Evolutionary conservation across 1,140 invertebrate species (phyloP).

Genomic region (Eueides isabella): DNA sequence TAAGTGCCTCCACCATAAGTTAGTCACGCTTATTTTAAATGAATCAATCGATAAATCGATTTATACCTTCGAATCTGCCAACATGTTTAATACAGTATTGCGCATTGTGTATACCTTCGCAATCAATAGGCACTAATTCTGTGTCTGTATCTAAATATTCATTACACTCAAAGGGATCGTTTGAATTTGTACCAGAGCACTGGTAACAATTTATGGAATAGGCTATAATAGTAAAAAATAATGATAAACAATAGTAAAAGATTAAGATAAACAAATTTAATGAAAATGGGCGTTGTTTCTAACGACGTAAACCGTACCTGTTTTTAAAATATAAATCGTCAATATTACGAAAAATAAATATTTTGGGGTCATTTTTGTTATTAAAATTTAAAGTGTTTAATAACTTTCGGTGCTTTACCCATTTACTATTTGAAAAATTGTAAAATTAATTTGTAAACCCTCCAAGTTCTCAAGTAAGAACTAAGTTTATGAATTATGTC

Average conservation of each 20-base stretch:
- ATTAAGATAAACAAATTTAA: constrained; percentile 1
- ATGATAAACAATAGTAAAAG: neutral
- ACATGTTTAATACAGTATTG: constrained; percentile 97
- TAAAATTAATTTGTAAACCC: neutral
- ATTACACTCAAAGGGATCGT: constrained; percentile 92
- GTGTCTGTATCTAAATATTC: constrained; percentile 89
- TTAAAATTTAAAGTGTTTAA: neutral
- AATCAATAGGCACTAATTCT: constrained; percentile 87
- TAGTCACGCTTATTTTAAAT: neutral
- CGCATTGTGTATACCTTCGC: constrained; percentile 91
- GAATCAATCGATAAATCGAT: too few species aligned
- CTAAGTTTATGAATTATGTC: neutral
- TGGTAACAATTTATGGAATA: constrained; percentile 92
- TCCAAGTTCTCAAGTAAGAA: neutral
- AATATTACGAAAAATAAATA: constrained; percentile 24
- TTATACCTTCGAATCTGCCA: constrained; percentile 95
- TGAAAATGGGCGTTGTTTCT: constrained; percentile 47
- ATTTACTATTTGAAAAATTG: neutral
- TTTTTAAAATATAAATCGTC: constrained; percentile 24
- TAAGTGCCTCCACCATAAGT: neutral
- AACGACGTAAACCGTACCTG: constrained; percentile 28
- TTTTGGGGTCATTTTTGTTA: neutral
- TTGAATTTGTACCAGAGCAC: constrained; percentile 91
- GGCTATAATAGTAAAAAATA: constrained; percentile 72
- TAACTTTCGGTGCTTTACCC: neutral